Base-by-base conservation (phyloP, 1,140 invertebrate genomes). In the Scaptomyza pallida region DNA sequence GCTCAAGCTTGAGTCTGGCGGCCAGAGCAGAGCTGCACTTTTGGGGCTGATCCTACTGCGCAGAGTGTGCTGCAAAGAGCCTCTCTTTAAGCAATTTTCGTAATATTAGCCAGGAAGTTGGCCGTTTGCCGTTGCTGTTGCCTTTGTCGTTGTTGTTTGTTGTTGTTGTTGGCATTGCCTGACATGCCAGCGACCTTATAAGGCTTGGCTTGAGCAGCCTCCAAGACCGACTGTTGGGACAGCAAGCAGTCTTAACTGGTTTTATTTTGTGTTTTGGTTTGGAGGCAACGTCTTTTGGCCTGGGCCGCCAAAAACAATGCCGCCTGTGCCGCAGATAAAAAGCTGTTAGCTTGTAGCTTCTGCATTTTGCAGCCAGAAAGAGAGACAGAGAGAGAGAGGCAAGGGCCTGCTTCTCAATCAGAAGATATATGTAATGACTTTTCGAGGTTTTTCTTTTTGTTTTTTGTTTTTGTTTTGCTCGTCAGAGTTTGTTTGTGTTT, bases 311-410 rank as follows among this genome's bases (percentile, higher is more conserved):
- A 76, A 82, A 77, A 80, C 71, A 78, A 73, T 72, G 75, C 75
- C 82, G 82, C 82, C 82, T 82, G 71, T 75, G 82, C 70, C 74
- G 81, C 78, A 86, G 82, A 89, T 85, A 89, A 89, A 89, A 89
- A 89, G 85, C 86, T 89, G 86, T 89, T 89, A 89, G 86, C 86
- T 89, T 80, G 86, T 89, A 89, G 86, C 86, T 89, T 89, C 86
- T 89, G 86, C 86, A 89, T 89, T 89, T 89, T 80, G 73, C 64
- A 71, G 68, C 65, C 30, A 57, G 26, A 8, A 26, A 19, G 21
- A 30, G 13, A 15, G 17, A 17, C 10, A n/a, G 12, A 10, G 30
- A 10, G 1, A 30, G 4, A 15, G 35, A 33, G 40, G 63, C 51
- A 37, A 52, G 65, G 21, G 67, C 60, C 44, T n/a, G 12, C n/a